Conservation (phyloP, 2,888 invertebrate genomes). For the Tuta absoluta region DNA sequence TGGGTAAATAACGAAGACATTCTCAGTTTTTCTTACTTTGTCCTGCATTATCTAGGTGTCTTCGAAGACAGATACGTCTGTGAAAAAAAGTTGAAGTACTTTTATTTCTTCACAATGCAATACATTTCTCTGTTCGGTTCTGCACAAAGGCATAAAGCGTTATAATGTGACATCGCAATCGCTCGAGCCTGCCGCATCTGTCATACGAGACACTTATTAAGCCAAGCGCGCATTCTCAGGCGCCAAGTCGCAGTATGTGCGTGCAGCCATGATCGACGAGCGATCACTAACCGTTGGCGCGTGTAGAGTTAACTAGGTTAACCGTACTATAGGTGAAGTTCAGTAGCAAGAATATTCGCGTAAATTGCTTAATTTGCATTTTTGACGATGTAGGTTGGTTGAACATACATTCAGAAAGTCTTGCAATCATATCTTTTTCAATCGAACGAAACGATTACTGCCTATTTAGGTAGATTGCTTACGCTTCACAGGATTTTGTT, state of each 20-base stretch:
- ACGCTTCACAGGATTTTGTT: not conserved
- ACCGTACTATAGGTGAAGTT: slow-evolving; percentile 22
- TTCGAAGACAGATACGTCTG: too few species aligned
- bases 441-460: too few species aligned
- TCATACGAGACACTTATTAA: slow-evolving; percentile 75
- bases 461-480: too few species aligned
- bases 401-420: too few species aligned
- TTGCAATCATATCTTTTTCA: too few species aligned
- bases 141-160: not conserved
- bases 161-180: not conserved
- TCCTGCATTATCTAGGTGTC: too few species aligned
- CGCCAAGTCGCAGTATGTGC: slow-evolving; percentile 19
- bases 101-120: not conserved
- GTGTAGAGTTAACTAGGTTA: slow-evolving; percentile 39
- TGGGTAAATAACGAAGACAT: too few species aligned
- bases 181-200: slow-evolving; percentile 66
- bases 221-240: slow-evolving; percentile 51
- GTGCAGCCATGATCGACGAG: slow-evolving; percentile 39
- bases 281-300: slow-evolving; percentile 31
- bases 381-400: too few species aligned
- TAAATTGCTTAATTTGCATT: too few species aligned
- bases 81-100: too few species aligned
- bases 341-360: not conserved
- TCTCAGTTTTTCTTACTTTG: too few species aligned
- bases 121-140: not conserved